Base-by-base conservation (phyloP, 2,797 vertebrate species). In the Gorsachius magnificus region DNA sequence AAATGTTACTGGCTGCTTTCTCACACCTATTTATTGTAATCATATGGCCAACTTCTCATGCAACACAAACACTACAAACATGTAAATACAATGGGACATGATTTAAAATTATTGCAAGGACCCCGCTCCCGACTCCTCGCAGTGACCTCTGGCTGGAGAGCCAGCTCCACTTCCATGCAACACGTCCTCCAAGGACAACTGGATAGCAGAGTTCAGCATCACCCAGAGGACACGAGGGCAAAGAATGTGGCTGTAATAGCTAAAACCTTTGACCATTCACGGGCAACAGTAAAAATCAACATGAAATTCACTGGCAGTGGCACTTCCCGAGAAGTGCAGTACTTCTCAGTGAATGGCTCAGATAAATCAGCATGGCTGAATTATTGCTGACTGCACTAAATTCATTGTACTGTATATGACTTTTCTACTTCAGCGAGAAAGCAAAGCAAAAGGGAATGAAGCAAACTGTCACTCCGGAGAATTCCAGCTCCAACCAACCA, bases 391-490 rank as follows among this genome's bases (percentile, higher is more conserved):
- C 95, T 93, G 90, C 90, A 95, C 94, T 80, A 8, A 95, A 95
- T 81, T 56, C 84, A 70, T 88, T 91, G 92, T 82, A 70, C 95
- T 96, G 85, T 51, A 17, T 17, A 43, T 72, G 91, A 95, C 95
- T 96, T 95, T 97, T 96, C 96, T 96, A 95, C 95, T 85, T 94
- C 93, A 96, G 82, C 80, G 94, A 93, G 90, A 94, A 96, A 79
- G 86, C 78, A 82, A 79, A 79, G 87, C 78, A 86, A 77, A 93
- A 92, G 51, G 57, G 90, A 91, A 96, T 90, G 93, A 94, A 83
- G 93, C 93, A 88, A 97, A 91, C 82, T 92, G 91, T 90, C 94
- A 96, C 65, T 96, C 83, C 64, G 69, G 58, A 97, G 65, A 89
- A 95, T 90, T 87, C 90, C 74, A 93, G 82, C 58, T 95, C 80